A percentile compares a stretch with the other conserved stretches of the same genome.
These are phyloP conservation scores for Microtus montanus DNA, from an alignment of 2,113 vertebrate species.

Conservation along the genomic window DNA sequence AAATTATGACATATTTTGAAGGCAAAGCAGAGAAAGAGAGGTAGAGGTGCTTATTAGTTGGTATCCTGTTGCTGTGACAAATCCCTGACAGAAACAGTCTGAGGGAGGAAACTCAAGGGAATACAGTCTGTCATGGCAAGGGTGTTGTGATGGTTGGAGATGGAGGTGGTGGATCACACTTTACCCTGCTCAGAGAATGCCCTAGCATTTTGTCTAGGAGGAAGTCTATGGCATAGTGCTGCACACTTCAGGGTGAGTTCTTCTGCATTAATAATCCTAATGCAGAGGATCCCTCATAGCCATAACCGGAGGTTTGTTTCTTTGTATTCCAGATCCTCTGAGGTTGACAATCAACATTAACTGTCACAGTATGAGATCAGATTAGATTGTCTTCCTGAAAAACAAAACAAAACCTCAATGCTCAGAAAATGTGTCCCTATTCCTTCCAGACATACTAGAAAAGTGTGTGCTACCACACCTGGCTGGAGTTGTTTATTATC, in stretches of 20 bases:
- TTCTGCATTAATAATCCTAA: neutral
- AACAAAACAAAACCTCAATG: neutral
- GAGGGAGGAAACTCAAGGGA: neutral
- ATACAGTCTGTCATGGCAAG: neutral
- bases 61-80: neutral
- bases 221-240: neutral
- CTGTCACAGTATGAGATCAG: neutral
- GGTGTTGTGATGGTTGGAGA: neutral
- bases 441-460: neutral
- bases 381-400: neutral
- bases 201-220: neutral
- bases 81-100: neutral
- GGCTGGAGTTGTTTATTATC: neutral
- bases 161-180: neutral
- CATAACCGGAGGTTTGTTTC: neutral
- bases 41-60: neutral
- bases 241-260: neutral
- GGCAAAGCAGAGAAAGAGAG: neutral
- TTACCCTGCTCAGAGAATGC: neutral
- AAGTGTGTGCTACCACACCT: neutral
- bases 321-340: neutral
- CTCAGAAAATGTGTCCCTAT: neutral
- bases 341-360: neutral
- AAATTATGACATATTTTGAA: neutral
- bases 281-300: neutral